Evolutionary conservation across 2,113 vertebrate species (phyloP), one percentile per base, ranked within the genome.

Genomic region (Rhinichthys klamathensis): DNA sequence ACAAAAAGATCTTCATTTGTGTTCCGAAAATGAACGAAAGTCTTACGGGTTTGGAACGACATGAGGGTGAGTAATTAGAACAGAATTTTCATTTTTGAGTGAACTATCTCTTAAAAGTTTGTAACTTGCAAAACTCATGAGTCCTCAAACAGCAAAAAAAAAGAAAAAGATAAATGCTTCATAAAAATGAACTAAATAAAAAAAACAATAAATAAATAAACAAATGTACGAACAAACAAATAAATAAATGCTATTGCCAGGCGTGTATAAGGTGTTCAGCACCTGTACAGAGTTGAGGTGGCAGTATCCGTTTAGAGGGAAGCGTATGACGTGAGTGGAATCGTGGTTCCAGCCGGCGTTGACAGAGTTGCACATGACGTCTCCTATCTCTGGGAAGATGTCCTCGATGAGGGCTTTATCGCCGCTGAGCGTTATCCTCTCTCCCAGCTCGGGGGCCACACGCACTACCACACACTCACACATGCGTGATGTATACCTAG

Each of bases 261-360:
- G 12, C 41, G 15, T 27, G 32, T 56, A 15, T 84, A 49, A 60
- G 60, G 6, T 54, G 8, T 46, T 21, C 25, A 87, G 8, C 93
- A 97, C 96, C 96, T 97, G 96, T 86, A 97, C 96, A 80, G 96
- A 97, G 93, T 97, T 97, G 91, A 97, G 96, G 90, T 95, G 96
- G 86, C 97, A 98, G 95, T 97, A 96, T 86, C 96, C 96, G 0
- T 96, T 97, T 54, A 99, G 95, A 0, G 97, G 98, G 58, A 99
- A 98, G 74, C 96, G 94, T 90, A 96, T 96, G 90, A 97, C 92
- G 2, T 97, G 96, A 0, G 96, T 96, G 0, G 96, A 95, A 89
- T 97, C 96, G 44, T 92, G 91, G 80, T 90, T 92, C 92, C 92
- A 92, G 89, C 92, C 91, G n/a, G 84, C 76, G 16, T 96, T 97